Base-by-base conservation (phyloP, 2,113 vertebrate genomes). In the Apteryx owenii region DNA sequence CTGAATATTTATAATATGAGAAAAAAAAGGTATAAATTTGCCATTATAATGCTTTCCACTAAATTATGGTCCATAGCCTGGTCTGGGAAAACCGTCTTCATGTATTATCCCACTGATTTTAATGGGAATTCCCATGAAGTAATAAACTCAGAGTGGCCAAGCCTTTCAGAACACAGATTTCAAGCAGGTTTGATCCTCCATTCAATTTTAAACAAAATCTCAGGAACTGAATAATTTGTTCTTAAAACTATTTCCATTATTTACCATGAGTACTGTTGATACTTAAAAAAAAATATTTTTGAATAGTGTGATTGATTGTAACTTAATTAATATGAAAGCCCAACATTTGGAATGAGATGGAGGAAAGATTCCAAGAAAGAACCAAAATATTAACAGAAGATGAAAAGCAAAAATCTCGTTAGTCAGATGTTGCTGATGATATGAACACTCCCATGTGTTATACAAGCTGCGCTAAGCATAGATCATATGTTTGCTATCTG, bases 371-470 rank as follows among this genome's bases (percentile, higher is more conserved):
- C 85, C 93, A 97, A 95, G 76, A 94, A 84, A 87, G 60, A 95
- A 81, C 80, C 28, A 93, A 89, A 93, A 96, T 88, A 97, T 85
- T 95, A 97, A 62, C 89, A 91, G 71, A 91, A 85, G 56, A 85
- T 66, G 71, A 95, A 91, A 90, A 91, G 70, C 84, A 95, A 80
- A 89, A 95, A 71, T 65, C 89, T 93, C 0, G 18, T 93, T 95
- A 96, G 75, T 95, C 89, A 96, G 91, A 51, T 90, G 76, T 79
- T 95, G 81, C 82, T 94, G 79, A n/a, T 71, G 91, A 33, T 10
- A 88, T 71, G 82, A 95, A 78, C 25, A 23, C n/a, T 92, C 85
- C 93, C 96, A 97, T 95, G 94, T 96, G 91, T 91, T 88, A 68
- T 16, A 70, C 91, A 95, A 95, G 96, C 96, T 97, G 94, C 88